Base-by-base conservation (phyloP, 2,113 vertebrate species). In the Isurus oxyrinchus region DNA sequence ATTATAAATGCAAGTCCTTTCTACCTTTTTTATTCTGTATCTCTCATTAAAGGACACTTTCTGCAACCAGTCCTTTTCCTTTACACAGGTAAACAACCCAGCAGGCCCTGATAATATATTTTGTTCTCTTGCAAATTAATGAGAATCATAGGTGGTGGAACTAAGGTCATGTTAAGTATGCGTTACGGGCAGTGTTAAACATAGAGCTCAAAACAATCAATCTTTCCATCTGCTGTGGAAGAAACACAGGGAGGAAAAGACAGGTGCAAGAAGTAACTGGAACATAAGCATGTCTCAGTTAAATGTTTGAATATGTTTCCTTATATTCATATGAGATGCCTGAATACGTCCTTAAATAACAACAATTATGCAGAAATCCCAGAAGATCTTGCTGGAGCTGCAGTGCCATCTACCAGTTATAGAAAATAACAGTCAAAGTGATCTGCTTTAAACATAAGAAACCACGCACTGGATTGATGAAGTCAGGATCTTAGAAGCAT, bases 341-440 rank as follows among this genome's bases (percentile, higher is more conserved):
- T 94, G 59, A 63, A 94, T 94, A 40, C 35, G 44, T 63, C 31
- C n/a, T 94, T 94, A 94, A 94, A 63, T 63, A 66, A 94, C 19
- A 94, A 94, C n/a, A 63, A 44, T 40, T n/a, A 94, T 40, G 61
- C n/a, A 0, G 57, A 16, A 19, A n/a, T 94, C 35, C 59, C 90
- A 23, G 59, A 94, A 5, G n/a, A 94, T 63, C 5, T 63, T 94
- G 14, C 16, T 94, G 59, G 90, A 94, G 35, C 35, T 94, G 35
- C 57, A 94, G 90, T 94, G 90, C 90, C 90, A 94, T 40, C 90
- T 94, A 94, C 90, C 90, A 94, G 90, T 94, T 63, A 63, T n/a
- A 63, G 31, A 94, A 94, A 94, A 94, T 94, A 66, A 63, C 59
- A 93, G 1, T 40, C 57, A 63, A 57, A 13, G 53, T 23, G 14